phyloP scores from a whole-genome alignment of 2,797 vertebrate genomes.

The Enteromius radiatus region DNA sequence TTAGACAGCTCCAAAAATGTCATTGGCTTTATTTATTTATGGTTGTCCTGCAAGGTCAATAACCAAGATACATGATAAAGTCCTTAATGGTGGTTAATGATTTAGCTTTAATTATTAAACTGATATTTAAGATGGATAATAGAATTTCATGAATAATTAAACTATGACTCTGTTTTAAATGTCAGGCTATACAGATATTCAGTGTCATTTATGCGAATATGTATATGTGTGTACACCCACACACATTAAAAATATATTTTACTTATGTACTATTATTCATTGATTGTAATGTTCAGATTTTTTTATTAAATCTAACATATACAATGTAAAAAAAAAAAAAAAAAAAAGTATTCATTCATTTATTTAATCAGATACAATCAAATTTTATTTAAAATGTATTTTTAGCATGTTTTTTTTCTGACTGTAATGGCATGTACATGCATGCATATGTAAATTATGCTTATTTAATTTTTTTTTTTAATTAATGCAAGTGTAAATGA shows the following conservation, averaged over 20 bases:
- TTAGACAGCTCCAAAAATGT: background rate
- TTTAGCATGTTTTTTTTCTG: too few species aligned
- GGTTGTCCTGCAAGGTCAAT: background rate
- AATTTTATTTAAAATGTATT: background rate
- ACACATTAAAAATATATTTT: background rate
- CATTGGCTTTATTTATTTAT: background rate
- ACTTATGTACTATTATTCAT: background rate
- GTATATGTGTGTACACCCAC: background rate
- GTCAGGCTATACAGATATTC: background rate
- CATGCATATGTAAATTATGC: background rate
- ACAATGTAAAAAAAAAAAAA: background rate
- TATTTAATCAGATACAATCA: background rate
- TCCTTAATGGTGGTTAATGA: conserved; percentile 8
- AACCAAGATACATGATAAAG: background rate
- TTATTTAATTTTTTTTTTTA: background rate
- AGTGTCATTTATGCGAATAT: background rate
- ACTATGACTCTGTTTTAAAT: conserved; percentile 9
- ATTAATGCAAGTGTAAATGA: background rate
- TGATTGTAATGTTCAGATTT: background rate
- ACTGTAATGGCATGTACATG: background rate
- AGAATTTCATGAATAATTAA: conserved; percentile 8
- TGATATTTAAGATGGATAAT: conserved; percentile 8
- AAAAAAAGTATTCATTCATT: background rate
- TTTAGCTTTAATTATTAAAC: conserved; percentile 13
- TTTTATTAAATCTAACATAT: background rate